Conservation (phyloP, 2,113 vertebrate genomes). For the Oreotragus oreotragus region DNA sequence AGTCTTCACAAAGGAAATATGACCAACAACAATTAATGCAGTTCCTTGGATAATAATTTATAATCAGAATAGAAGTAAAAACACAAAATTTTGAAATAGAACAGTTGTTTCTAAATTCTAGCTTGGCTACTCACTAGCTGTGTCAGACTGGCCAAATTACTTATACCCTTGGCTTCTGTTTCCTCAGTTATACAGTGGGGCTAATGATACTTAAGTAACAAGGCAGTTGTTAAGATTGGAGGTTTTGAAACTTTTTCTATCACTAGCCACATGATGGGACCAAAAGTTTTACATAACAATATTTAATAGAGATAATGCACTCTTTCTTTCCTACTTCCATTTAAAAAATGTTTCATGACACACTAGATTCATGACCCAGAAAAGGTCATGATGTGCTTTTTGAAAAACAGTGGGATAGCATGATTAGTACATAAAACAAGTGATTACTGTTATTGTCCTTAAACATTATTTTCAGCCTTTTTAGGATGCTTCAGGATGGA, state of each 20-base stretch:
- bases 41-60: not conserved
- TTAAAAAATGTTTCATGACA: not conserved
- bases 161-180: not conserved
- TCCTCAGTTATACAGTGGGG: not conserved
- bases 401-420: not conserved
- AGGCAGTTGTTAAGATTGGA: not conserved
- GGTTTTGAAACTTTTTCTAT: not conserved
- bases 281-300: not conserved
- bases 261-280: not conserved
- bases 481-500: constrained; percentile 41
- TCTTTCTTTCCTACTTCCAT: not conserved
- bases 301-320: not conserved
- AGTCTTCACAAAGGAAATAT: constrained; percentile 19
- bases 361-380: not conserved
- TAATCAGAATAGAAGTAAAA: constrained; percentile 12
- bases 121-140: not conserved
- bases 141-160: not conserved
- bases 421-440: not conserved
- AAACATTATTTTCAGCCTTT: constrained; percentile 45
- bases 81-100: not conserved
- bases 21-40: not conserved
- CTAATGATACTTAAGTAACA: not conserved
- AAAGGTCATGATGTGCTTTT: not conserved
- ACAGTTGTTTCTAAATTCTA: not conserved
- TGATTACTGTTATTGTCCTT: not conserved